A percentile compares a stretch with the other conserved stretches of the same genome.
These are phyloP conservation scores for Sander vitreus DNA, from an alignment of 2,113 vertebrate species.

Conservation along the genomic window DNA sequence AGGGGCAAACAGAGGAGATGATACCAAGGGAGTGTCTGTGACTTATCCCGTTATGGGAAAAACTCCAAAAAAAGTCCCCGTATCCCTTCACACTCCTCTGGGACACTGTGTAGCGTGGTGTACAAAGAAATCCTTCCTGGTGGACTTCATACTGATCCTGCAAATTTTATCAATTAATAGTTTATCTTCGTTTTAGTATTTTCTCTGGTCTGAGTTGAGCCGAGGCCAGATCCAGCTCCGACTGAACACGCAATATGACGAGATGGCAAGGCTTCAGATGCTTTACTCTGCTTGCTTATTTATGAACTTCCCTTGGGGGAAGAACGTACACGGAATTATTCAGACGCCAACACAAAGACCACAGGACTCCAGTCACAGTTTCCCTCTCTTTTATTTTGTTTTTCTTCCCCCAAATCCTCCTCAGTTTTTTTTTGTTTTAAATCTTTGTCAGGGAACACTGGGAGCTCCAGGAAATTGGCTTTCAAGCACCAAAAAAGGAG, in stretches of 20 bases:
- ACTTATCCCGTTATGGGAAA: constrained; percentile 54
- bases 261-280: constrained; percentile 22
- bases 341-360: constrained; percentile 3
- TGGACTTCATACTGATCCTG: constrained; percentile 49
- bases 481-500: constrained; percentile 6
- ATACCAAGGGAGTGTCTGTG: constrained; percentile 35
- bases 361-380: constrained; percentile 20
- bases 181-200: background rate
- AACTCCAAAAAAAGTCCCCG: constrained; percentile 27
- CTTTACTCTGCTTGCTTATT: constrained; percentile 52
- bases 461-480: constrained; percentile 14
- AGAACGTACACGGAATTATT: background rate
- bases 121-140: constrained; percentile 61
- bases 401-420: background rate
- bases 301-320: constrained; percentile 45
- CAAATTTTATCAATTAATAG: constrained; percentile 40
- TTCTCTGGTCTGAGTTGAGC: background rate
- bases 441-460: constrained; percentile 8
- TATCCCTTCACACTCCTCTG: constrained; percentile 16
- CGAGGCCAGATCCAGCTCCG: constrained; percentile 8
- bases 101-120: constrained; percentile 54
- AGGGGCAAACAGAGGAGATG: constrained; percentile 6
- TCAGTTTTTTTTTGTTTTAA: background rate
- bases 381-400: constrained; percentile 12
- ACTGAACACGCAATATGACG: constrained; percentile 1